These are phyloP conservation scores for Drosophila aldrichi DNA, from an alignment of 2,888 invertebrate genomes.

Conservation along the genomic window DNA sequence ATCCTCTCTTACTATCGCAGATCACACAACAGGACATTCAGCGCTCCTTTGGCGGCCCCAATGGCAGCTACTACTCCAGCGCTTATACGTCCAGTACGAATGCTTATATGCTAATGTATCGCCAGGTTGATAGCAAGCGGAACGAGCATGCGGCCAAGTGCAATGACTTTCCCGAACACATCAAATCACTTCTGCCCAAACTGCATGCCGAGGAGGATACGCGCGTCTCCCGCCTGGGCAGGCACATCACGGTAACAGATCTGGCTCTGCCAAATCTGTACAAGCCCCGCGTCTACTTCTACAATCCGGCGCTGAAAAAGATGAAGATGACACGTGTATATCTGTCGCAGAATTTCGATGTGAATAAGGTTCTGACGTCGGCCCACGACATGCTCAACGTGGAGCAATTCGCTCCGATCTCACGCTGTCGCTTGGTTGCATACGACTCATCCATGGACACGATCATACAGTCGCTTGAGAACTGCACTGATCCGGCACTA, in stretches of 20 bases:
- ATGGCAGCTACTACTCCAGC: slow-evolving; percentile 89
- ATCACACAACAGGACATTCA: slow-evolving; percentile 92
- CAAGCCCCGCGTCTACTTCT: slow-evolving; percentile 88
- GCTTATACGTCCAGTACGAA: slow-evolving; percentile 93
- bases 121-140: slow-evolving; percentile 89
- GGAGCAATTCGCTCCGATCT: slow-evolving; percentile 87
- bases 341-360: slow-evolving; percentile 87
- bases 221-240: slow-evolving; percentile 80
- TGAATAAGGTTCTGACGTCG: slow-evolving; percentile 87
- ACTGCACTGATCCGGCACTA: slow-evolving; percentile 83
- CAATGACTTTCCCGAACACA: slow-evolving; percentile 91
- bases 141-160: slow-evolving; percentile 88
- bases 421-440: slow-evolving; percentile 90
- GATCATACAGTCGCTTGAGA: slow-evolving; percentile 89
- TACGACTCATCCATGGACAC: slow-evolving; percentile 88
- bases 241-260: slow-evolving; percentile 86
- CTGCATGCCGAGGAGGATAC: slow-evolving; percentile 89
- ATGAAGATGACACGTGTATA: slow-evolving; percentile 87
- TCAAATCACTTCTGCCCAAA: slow-evolving; percentile 88
- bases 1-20: slow-evolving; percentile 83
- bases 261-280: slow-evolving; percentile 85
- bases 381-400: slow-evolving; percentile 88
- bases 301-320: slow-evolving; percentile 87
- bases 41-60: slow-evolving; percentile 93
- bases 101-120: slow-evolving; percentile 96